A percentile compares a stretch with the other conserved stretches of the same genome.
Conservation (phyloP, 2,888 invertebrate genomes). For the Sabatieria punctata region DNA sequence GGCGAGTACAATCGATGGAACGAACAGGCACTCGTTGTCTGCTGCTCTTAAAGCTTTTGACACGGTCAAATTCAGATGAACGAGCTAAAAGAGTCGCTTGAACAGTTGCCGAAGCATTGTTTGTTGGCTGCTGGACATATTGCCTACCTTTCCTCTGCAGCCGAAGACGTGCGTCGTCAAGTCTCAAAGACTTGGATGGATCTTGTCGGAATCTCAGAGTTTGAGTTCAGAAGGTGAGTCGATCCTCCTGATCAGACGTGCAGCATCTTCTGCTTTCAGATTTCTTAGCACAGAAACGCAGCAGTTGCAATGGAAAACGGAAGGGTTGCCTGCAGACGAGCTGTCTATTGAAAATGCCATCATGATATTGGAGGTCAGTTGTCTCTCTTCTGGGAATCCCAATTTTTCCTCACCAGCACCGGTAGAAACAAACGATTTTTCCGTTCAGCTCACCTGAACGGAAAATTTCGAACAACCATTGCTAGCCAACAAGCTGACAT, state of each 20-base stretch:
- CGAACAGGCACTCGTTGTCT: slow-evolving; percentile 42
- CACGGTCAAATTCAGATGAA: slow-evolving; percentile 13
- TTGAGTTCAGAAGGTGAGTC: slow-evolving; percentile 38
- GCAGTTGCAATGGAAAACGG: slow-evolving; percentile 63
- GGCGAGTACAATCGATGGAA: slow-evolving; percentile 80
- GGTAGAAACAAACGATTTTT: too few relatives aligned
- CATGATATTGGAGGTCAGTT: too few relatives aligned
- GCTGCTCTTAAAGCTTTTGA: background rate
- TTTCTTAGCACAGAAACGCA: slow-evolving; percentile 53
- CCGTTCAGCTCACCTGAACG: too few relatives aligned
- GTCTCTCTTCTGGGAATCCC: too few relatives aligned
- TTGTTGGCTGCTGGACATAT: slow-evolving; percentile 59
- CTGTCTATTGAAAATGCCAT: too few relatives aligned
- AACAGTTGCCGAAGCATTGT: slow-evolving; percentile 42
- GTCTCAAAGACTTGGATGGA: slow-evolving; percentile 35
- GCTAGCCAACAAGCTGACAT: too few relatives aligned
- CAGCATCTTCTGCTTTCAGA: slow-evolving; percentile 12
- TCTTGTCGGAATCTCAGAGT: slow-evolving; percentile 33
- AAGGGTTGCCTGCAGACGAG: slow-evolving; percentile 63
- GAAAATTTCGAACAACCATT: too few relatives aligned
- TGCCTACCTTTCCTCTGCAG: slow-evolving; percentile 51
- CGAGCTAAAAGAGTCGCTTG: slow-evolving; percentile 13
- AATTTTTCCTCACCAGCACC: too few relatives aligned
- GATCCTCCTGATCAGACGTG: too few relatives aligned
- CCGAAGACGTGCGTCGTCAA: slow-evolving; percentile 49